Conservation (phyloP, 53 echinoderm and acorn worm species). For the Hippasteria phrygiana region DNA sequence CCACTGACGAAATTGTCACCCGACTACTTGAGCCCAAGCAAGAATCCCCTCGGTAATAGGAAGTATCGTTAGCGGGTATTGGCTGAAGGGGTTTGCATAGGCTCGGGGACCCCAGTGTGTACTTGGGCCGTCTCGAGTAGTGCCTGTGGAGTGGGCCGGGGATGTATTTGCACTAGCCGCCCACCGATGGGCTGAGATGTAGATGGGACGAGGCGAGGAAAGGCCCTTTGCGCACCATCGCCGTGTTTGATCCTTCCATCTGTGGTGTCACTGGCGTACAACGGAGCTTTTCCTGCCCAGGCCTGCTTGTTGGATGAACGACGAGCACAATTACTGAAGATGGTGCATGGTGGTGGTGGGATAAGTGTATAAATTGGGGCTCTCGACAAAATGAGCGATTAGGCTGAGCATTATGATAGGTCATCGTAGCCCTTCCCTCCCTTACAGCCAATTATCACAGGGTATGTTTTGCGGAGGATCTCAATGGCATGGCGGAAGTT, state of each 20-base stretch:
- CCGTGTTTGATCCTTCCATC: conserved; percentile 15
- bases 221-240: background rate
- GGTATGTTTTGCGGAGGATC: background rate
- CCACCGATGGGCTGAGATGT: conserved; percentile 4
- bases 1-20: conserved; percentile 20
- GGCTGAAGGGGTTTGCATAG: conserved; percentile 16
- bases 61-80: conserved; percentile 55
- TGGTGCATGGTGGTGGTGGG: conserved; percentile 19
- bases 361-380: conserved; percentile 47
- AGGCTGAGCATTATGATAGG: background rate
- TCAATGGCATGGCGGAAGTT: background rate
- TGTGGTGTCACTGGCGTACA: background rate
- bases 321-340: conserved; percentile 6
- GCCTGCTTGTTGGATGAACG: background rate
- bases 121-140: conserved; percentile 32
- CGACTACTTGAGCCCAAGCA: background rate
- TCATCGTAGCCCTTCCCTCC: background rate
- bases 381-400: conserved; percentile 58
- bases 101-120: conserved; percentile 7
- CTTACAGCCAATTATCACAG: background rate
- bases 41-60: background rate
- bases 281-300: conserved; percentile 18
- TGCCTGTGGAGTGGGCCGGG: background rate
- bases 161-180: conserved; percentile 37
- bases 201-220: background rate